phyloP scores from a whole-genome alignment of 2,113 vertebrate genomes.

The Tringa solitaria region DNA sequence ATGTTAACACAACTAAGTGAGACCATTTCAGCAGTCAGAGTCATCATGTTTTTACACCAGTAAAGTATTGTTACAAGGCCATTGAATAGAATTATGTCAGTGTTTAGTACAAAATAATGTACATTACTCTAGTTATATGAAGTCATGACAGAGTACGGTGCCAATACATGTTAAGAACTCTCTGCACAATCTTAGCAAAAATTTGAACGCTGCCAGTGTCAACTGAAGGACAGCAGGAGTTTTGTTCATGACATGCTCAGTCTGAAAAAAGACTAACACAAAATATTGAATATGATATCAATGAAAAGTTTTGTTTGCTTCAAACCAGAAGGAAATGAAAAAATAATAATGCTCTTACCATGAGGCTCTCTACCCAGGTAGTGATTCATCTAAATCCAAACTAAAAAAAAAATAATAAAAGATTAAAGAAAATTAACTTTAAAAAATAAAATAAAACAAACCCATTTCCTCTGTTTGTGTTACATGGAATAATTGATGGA shows the following conservation, averaged over 20 bases:
- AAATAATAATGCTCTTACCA: neutral
- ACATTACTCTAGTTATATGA: constrained; percentile 9
- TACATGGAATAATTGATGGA: neutral
- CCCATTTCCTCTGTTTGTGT: neutral
- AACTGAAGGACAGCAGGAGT: constrained; percentile 3
- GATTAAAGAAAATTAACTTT: neutral
- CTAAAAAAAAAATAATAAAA: neutral
- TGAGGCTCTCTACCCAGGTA: neutral
- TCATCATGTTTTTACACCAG: neutral
- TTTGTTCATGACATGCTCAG: neutral
- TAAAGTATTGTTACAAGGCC: neutral
- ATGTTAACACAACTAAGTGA: neutral
- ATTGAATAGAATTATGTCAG: constrained; percentile 5
- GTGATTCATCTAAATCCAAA: constrained; percentile 9
- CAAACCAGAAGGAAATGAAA: neutral
- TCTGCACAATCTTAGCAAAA: neutral
- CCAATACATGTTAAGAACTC: neutral
- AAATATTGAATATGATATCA: neutral
- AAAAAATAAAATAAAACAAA: neutral
- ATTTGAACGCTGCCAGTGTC: neutral
- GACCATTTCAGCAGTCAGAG: neutral
- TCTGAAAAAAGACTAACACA: neutral
- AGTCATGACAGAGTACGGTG: neutral
- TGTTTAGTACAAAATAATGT: constrained; percentile 40
- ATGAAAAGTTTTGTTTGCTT: constrained; percentile 20